These are phyloP conservation scores for Lordiphosa mommai DNA, from an alignment of 1,140 invertebrate species.

Conservation along the genomic window DNA sequence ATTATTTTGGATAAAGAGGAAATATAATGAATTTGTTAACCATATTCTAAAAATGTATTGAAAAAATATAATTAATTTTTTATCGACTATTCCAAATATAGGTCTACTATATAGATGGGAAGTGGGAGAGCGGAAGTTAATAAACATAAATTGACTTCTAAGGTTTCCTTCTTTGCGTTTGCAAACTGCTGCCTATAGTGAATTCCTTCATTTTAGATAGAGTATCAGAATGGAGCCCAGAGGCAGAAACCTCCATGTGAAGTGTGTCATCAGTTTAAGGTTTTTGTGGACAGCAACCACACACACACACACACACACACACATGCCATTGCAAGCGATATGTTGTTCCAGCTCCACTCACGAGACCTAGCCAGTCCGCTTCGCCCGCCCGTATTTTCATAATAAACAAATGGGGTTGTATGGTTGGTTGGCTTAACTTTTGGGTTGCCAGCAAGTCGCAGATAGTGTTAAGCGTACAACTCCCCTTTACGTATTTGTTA, in stretches of 20 bases:
- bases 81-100: too few relatives aligned
- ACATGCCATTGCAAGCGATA: slow-evolving; percentile 5
- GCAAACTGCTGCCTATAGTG: too few relatives aligned
- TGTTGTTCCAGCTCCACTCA: slow-evolving; percentile 14
- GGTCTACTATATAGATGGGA: too few relatives aligned
- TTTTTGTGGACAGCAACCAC: slow-evolving; percentile 63
- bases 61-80: too few relatives aligned
- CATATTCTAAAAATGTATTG: too few relatives aligned
- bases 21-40: too few relatives aligned
- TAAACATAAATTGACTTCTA: too few relatives aligned
- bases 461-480: slow-evolving; percentile 31
- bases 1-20: too few relatives aligned
- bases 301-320: slow-evolving; percentile 7
- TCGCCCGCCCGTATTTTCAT: slow-evolving; percentile 57
- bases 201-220: too few relatives aligned
- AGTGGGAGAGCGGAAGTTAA: too few relatives aligned
- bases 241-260: slow-evolving; percentile 69
- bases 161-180: too few relatives aligned
- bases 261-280: slow-evolving; percentile 78
- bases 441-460: slow-evolving; percentile 62
- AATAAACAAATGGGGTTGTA: slow-evolving; percentile 75
- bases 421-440: slow-evolving; percentile 74
- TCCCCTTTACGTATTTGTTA: slow-evolving; percentile 53
- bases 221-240: slow-evolving; percentile 7
- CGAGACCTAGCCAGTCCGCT: slow-evolving; percentile 10